Evolutionary conservation across 2,113 vertebrate species (phyloP).

Genomic region (Malaclemys terrapin): DNA sequence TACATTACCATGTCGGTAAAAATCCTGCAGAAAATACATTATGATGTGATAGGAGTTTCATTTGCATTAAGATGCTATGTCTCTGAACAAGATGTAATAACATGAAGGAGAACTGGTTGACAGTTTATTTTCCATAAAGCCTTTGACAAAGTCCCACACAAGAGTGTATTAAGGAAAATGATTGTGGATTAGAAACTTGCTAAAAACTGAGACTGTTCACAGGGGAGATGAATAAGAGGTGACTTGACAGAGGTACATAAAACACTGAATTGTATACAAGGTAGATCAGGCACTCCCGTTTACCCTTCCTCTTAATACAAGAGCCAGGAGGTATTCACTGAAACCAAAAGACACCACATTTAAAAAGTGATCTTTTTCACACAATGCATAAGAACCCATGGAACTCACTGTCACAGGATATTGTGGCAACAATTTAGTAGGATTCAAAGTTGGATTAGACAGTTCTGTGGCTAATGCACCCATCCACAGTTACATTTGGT

Average conservation of each 20-base stretch:
- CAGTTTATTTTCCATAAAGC: not conserved
- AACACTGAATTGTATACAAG: not conserved
- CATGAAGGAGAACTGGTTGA: not conserved
- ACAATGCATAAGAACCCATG: fast-evolving
- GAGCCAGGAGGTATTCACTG: not conserved
- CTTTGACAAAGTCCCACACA: not conserved
- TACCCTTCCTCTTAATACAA: not conserved
- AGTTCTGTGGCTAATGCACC: not conserved
- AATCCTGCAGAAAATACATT: not conserved
- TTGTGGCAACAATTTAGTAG: not conserved
- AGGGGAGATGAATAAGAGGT: not conserved
- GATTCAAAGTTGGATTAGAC: not conserved
- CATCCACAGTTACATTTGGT: not conserved
- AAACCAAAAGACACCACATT: not conserved
- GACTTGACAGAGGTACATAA: not conserved
- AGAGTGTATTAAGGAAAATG: not conserved
- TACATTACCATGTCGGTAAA: not conserved
- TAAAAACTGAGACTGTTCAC: conserved; percentile 6
- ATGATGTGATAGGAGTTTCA: not conserved
- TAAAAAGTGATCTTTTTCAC: not conserved
- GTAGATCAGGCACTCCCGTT: not conserved
- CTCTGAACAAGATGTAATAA: not conserved
- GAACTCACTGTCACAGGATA: fast-evolving
- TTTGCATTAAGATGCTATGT: not conserved
- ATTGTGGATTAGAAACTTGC: not conserved